phyloP scores from a whole-genome alignment of 2,888 invertebrate genomes.

The Polyommatus icarus region DNA sequence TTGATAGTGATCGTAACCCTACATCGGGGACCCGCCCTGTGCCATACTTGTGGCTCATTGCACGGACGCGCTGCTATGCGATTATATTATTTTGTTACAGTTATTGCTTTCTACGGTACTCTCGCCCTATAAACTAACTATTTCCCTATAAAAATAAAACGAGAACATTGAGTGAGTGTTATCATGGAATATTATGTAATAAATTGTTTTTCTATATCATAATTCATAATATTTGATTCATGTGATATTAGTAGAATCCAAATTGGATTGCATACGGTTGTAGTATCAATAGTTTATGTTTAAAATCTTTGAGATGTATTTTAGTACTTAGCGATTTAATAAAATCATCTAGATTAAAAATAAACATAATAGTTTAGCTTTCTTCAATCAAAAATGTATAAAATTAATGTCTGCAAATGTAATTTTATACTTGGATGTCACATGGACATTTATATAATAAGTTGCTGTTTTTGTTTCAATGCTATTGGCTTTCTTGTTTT shows the following conservation, averaged over 20 bases:
- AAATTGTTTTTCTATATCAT: neutral
- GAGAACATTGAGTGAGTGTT: slow-evolving; percentile 14
- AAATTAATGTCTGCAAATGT: neutral
- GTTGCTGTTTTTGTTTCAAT: slow-evolving; percentile 4
- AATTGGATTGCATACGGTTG: neutral
- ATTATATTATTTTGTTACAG: slow-evolving; percentile 26
- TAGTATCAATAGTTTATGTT: neutral
- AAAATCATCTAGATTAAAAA: neutral
- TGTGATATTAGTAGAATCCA: neutral
- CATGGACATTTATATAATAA: neutral
- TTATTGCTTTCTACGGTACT: slow-evolving; percentile 36
- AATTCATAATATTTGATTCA: neutral
- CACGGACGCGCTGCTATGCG: slow-evolving; percentile 46
- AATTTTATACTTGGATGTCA: neutral
- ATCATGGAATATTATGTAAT: slow-evolving; percentile 27
- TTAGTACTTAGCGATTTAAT: neutral
- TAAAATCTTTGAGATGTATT: neutral
- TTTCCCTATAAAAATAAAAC: neutral
- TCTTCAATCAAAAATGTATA: neutral
- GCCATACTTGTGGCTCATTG: slow-evolving; percentile 37
- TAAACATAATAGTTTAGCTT: neutral
- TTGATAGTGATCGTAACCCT: slow-evolving; percentile 52
- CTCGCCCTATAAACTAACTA: slow-evolving; percentile 17
- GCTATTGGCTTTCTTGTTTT: slow-evolving; percentile 7
- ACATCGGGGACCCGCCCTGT: slow-evolving; percentile 66